These are phyloP conservation scores for Drosophila nasuta DNA, from an alignment of 1,140 invertebrate species.

Conservation along the genomic window DNA sequence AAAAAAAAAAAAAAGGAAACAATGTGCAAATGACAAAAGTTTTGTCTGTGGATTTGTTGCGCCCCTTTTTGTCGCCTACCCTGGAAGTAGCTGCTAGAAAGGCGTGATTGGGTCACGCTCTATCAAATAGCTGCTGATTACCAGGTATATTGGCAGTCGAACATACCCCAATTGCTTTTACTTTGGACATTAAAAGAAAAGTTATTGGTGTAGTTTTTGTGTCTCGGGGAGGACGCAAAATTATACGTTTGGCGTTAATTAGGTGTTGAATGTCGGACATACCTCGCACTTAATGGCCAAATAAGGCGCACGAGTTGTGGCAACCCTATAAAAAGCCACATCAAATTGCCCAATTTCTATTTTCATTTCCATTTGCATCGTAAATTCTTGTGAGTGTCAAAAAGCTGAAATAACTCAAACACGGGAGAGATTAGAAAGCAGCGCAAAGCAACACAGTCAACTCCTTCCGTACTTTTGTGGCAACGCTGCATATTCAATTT, in stretches of 20 bases:
- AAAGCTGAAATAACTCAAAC: background rate
- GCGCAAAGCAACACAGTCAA: background rate
- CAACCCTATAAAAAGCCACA: conserved; percentile 25
- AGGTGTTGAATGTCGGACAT: conserved; percentile 34
- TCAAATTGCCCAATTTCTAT: conserved; percentile 17
- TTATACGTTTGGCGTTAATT: conserved; percentile 49
- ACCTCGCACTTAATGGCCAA: conserved; percentile 20
- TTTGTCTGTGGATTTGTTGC: conserved; percentile 51
- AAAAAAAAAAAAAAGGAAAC: conserved; percentile 6
- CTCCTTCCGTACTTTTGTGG: too few species aligned
- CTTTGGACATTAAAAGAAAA: conserved; percentile 3
- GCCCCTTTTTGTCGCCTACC: conserved; percentile 9
- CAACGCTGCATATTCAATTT: too few species aligned
- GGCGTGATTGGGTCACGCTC: too few species aligned
- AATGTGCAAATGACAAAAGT: conserved; percentile 79
- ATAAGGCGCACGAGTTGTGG: conserved; percentile 13
- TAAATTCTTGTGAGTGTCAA: conserved; percentile 11
- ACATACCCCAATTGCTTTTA: background rate
- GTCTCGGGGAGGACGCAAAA: conserved; percentile 6
- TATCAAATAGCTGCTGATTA: too few species aligned
- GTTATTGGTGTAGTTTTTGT: conserved; percentile 29
- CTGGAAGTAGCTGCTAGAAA: background rate
- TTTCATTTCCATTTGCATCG: background rate
- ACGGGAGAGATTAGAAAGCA: background rate
- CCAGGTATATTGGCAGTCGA: conserved; percentile 1